phyloP scores from a whole-genome alignment of 2,113 vertebrate genomes.

The Tachuris rubrigastra region DNA sequence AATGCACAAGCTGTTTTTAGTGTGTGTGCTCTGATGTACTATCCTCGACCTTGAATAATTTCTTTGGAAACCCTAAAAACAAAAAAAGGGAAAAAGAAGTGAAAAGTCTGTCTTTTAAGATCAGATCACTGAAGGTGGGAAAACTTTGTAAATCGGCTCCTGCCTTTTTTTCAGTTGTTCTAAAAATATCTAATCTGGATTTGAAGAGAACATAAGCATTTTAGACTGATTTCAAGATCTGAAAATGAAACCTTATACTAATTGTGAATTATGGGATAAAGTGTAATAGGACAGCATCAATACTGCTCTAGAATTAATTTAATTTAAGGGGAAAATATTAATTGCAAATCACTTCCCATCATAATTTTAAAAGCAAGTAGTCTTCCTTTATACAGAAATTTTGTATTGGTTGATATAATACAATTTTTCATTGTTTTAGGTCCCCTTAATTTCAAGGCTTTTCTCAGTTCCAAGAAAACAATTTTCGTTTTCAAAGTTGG shows the following conservation, averaged over 20 bases:
- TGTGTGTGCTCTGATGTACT: not conserved
- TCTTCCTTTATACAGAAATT: not conserved
- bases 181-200: not conserved
- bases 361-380: not conserved
- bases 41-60: slow-evolving; percentile 23
- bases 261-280: not conserved
- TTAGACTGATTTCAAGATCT: not conserved
- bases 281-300: not conserved
- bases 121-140: not conserved
- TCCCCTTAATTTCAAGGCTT: not conserved
- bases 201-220: not conserved
- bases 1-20: not conserved
- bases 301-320: not conserved
- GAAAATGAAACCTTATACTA: not conserved
- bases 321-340: not conserved
- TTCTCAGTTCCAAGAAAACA: not conserved
- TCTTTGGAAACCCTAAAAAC: not conserved
- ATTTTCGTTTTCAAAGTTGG: not conserved
- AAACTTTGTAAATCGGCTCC: not conserved
- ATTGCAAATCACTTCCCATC: not conserved
- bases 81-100: not conserved
- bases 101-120: not conserved
- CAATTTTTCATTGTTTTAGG: not conserved
- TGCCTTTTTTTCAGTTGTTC: not conserved
- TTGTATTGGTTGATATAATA: not conserved